phyloP scores from a whole-genome alignment of 2,113 vertebrate genomes.

The Sarotherodon lohbergeri region DNA sequence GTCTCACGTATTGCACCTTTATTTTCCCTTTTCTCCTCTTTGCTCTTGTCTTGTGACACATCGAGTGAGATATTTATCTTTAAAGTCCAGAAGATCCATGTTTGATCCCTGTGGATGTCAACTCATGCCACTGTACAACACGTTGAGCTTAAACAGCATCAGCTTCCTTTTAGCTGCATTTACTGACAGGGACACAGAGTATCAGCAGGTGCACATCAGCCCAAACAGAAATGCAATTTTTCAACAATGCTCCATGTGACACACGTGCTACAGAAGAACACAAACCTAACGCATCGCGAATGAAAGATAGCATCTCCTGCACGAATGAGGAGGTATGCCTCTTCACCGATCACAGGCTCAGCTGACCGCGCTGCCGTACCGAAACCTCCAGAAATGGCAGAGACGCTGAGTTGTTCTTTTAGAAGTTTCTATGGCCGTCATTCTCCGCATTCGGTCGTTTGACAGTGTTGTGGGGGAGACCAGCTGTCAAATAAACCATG shows the following conservation, averaged over 20 bases:
- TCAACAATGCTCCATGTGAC: neutral
- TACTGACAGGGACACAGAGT: neutral
- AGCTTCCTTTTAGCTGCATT: neutral
- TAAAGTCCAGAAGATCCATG: neutral
- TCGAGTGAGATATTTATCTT: neutral
- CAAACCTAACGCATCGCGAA: neutral
- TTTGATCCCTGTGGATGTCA: neutral
- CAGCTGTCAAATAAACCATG: conserved; percentile 61
- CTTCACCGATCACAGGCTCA: neutral
- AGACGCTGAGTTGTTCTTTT: neutral
- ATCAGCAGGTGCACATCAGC: neutral
- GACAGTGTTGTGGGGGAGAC: neutral
- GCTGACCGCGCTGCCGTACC: neutral
- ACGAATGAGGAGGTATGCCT: neutral
- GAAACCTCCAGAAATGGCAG: neutral
- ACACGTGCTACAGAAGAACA: neutral
- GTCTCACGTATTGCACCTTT: neutral
- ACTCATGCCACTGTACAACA: neutral
- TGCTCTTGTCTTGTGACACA: neutral
- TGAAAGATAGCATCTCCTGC: neutral
- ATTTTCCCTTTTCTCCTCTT: neutral
- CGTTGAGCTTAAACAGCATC: neutral
- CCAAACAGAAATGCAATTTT: neutral
- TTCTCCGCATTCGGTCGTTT: neutral
- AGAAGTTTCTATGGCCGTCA: neutral